phyloP scores from a whole-genome alignment of 92 coral and sea anemone genomes.

The Phenganax stokvisi region DNA sequence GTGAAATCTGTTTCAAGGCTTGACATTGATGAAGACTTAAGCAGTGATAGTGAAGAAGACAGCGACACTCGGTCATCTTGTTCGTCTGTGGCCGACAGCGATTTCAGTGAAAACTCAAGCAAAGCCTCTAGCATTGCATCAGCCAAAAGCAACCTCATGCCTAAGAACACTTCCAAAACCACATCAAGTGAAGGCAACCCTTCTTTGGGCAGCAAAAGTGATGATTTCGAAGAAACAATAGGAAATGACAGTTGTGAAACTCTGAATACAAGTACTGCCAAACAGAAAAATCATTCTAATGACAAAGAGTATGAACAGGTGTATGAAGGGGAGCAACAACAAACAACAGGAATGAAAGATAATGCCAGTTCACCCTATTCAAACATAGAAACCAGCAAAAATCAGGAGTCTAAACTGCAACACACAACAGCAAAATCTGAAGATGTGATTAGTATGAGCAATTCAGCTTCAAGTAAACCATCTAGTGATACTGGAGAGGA shows the following conservation, averaged over 20 bases:
- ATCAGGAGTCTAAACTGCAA: too few relatives aligned
- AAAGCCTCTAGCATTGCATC: background rate
- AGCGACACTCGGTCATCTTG: constrained; percentile 32
- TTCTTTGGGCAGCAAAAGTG: background rate
- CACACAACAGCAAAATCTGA: background rate
- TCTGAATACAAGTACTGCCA: constrained; percentile 20
- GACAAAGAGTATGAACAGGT: too few relatives aligned
- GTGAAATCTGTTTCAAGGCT: constrained; percentile 40
- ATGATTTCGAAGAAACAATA: too few relatives aligned
- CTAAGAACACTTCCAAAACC: constrained; percentile 23
- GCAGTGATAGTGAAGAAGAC: constrained; percentile 58
- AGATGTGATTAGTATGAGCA: constrained; percentile 15
- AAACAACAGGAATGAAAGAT: too few relatives aligned
- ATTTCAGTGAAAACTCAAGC: constrained; percentile 16
- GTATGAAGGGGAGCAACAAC: too few relatives aligned
- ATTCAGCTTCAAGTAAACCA: background rate
- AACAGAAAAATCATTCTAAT: background rate
- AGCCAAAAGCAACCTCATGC: constrained; percentile 14
- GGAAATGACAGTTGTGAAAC: background rate
- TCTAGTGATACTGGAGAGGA: background rate
- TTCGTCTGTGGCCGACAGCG: constrained; percentile 13
- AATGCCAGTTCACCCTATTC: too few relatives aligned
- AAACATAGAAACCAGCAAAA: too few relatives aligned
- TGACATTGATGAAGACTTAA: constrained; percentile 40
- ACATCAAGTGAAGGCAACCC: constrained; percentile 37